phyloP scores from a whole-genome alignment of 2,113 vertebrate genomes.

The Oncorhynchus nerka region DNA sequence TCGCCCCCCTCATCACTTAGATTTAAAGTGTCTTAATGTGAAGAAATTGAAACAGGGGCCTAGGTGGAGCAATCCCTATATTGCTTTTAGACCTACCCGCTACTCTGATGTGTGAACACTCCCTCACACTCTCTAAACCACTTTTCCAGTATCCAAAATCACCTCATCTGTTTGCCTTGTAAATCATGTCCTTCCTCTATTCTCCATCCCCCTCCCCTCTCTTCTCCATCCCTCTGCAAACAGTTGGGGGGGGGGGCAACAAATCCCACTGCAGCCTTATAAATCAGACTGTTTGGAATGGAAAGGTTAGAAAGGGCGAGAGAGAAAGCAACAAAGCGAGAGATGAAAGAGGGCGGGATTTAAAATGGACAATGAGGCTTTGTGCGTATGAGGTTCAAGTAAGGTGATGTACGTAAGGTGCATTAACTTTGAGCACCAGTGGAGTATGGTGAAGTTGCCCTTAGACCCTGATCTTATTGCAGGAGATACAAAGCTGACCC shows the following conservation, averaged over 20 bases:
- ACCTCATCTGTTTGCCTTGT: conserved; percentile 37
- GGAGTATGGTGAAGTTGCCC: no score
- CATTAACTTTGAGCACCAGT: no score
- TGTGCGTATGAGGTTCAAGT: no score
- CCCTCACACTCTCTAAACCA: background rate
- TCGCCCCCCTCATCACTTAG: no score
- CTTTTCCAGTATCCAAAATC: conserved; percentile 51
- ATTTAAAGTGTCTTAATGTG: no score
- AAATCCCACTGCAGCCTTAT: conserved; percentile 37
- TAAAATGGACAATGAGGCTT: no score
- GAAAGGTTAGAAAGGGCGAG: conserved; percentile 19
- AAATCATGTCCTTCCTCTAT: conserved; percentile 32
- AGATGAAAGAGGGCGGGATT: background rate
- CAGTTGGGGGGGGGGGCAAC: background rate
- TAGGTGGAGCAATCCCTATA: no score
- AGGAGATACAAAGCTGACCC: background rate
- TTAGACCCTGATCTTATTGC: no score
- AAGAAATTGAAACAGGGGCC: no score
- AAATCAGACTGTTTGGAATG: conserved; percentile 43
- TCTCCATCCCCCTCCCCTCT: background rate
- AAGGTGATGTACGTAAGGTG: no score
- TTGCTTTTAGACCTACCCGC: no score
- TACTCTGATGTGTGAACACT: no score
- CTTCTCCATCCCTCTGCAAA: background rate
- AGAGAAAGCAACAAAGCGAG: conserved; percentile 3